Evolutionary conservation across 2,113 vertebrate genomes (phyloP).

Genomic region (Cephalophus harveyi): DNA sequence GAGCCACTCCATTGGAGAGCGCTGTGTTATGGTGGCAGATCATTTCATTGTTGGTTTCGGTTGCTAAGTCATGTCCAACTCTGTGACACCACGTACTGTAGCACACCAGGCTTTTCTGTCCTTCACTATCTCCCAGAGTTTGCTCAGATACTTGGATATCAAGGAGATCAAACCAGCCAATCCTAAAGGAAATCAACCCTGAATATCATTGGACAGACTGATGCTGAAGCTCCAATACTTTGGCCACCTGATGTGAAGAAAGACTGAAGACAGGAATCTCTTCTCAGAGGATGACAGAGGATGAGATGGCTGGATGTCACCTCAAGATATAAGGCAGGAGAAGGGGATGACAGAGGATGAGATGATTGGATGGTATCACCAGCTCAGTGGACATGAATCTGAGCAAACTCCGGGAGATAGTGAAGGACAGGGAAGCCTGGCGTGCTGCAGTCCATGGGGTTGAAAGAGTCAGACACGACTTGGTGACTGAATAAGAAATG

Average conservation of each 20-base stretch:
- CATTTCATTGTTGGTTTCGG: not conserved
- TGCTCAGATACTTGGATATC: not conserved
- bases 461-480: not conserved
- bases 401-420: not conserved
- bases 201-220: not conserved
- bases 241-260: not conserved
- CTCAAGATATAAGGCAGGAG: not conserved
- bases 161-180: not conserved
- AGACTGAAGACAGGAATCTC: not conserved
- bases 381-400: not conserved
- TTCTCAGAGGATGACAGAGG: not conserved
- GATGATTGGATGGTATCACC: not conserved
- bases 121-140: not conserved
- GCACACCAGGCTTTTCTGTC: not conserved
- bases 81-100: not conserved
- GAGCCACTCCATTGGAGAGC: not conserved
- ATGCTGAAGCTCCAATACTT: not conserved
- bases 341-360: not conserved
- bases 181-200: not conserved
- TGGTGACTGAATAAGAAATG: constrained; percentile 5
- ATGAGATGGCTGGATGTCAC: not conserved
- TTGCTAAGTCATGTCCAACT: not conserved
- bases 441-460: not conserved
- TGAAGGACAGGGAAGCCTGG: not conserved
- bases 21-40: not conserved